These are phyloP conservation scores for Stenodema calcarata DNA, from an alignment of 2,888 invertebrate genomes.

Conservation along the genomic window DNA sequence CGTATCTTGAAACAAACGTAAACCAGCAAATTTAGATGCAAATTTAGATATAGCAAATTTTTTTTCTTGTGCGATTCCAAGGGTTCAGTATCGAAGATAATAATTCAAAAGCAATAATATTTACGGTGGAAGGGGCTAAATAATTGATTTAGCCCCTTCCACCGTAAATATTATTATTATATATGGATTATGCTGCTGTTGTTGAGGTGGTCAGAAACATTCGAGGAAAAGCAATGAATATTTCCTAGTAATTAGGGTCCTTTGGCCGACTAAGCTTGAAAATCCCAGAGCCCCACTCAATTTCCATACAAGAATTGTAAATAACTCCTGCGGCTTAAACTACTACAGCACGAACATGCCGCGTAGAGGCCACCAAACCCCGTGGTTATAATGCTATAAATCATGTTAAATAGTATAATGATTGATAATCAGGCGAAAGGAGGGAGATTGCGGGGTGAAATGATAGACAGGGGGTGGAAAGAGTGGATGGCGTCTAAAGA, in stretches of 20 bases:
- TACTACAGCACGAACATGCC: constrained; percentile 40
- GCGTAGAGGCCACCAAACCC: constrained; percentile 11
- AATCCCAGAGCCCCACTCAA: constrained; percentile 9
- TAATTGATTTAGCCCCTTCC: too few species aligned
- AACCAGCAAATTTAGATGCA: too few species aligned
- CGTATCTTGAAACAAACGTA: too few species aligned
- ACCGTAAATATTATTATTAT: too few species aligned
- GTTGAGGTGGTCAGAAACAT: background rate
- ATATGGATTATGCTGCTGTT: background rate
- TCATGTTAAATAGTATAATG: constrained; percentile 50
- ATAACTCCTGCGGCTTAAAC: constrained; percentile 36
- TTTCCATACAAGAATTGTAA: constrained; percentile 41
- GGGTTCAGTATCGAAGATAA: too few species aligned
- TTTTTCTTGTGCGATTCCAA: too few species aligned
- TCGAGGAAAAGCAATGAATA: background rate
- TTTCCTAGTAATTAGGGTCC: constrained; percentile 4
- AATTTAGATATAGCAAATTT: too few species aligned
- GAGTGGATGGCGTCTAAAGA: constrained; percentile 46
- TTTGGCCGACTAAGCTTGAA: background rate
- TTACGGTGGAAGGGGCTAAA: too few species aligned
- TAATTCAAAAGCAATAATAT: too few species aligned
- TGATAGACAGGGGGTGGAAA: constrained; percentile 39
- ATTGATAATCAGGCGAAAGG: constrained; percentile 49
- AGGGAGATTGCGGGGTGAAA: constrained; percentile 37
- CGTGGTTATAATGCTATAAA: constrained; percentile 47